Conservation (phyloP, 2,888 invertebrate genomes). For the Creontiades dilutus region DNA sequence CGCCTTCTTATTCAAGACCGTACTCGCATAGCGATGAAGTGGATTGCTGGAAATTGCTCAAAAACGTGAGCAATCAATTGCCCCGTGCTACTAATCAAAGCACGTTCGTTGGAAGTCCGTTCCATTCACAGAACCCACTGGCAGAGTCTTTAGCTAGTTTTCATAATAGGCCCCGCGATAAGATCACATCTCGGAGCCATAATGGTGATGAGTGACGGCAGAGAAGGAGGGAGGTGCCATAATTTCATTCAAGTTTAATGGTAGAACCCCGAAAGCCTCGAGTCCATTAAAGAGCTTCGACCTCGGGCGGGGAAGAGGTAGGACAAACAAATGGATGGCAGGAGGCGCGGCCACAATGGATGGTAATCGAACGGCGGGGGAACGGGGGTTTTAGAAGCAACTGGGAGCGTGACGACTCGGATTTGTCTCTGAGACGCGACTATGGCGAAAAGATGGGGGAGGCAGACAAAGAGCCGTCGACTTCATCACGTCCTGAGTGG, state of each 20-base stretch:
- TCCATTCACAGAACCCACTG: background rate
- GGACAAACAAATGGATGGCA: conserved; percentile 39
- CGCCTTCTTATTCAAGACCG: too few relatives aligned
- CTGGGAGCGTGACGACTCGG: conserved; percentile 38
- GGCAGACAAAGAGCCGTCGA: background rate
- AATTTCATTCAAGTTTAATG: conserved; percentile 35
- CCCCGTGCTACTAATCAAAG: too few relatives aligned
- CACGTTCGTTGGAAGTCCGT: background rate
- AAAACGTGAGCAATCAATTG: too few relatives aligned
- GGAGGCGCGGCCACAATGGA: conserved; percentile 30
- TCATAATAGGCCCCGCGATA: background rate
- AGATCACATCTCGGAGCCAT: background rate
- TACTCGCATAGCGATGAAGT: too few relatives aligned
- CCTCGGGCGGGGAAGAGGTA: background rate
- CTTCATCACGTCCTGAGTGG: conserved; percentile 16
- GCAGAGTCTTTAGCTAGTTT: background rate
- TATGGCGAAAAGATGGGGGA: conserved; percentile 12
- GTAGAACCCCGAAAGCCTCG: background rate
- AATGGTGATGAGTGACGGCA: background rate
- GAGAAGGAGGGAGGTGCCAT: background rate
- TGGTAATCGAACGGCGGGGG: conserved; percentile 3
- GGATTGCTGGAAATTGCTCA: too few relatives aligned
- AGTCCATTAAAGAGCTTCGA: conserved; percentile 25
- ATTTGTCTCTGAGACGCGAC: conserved; percentile 3
- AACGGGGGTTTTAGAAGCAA: background rate